These are phyloP conservation scores for Galemys pyrenaicus DNA, from an alignment of 2,113 vertebrate species.

Conservation along the genomic window DNA sequence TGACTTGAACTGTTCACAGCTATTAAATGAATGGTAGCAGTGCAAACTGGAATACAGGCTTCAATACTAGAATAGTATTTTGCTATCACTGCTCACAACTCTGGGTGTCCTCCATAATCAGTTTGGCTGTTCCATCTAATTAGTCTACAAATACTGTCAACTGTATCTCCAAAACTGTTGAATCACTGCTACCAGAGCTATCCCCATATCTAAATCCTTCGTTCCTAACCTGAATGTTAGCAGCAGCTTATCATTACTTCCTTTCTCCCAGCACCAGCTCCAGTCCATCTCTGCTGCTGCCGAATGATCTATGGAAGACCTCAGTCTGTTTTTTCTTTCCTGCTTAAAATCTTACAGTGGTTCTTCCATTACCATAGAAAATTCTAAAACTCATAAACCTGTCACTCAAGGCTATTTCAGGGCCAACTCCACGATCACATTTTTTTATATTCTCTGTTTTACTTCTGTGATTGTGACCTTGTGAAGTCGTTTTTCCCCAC, in stretches of 20 bases:
- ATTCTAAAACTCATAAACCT: neutral
- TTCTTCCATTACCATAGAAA: neutral
- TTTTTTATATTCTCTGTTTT: neutral
- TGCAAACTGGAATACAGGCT: neutral
- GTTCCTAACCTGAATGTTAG: neutral
- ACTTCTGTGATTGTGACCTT: neutral
- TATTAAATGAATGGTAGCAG: neutral
- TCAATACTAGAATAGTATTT: too few species aligned
- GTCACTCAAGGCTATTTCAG: neutral
- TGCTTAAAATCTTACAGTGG: neutral
- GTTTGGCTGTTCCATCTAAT: neutral
- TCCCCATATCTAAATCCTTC: neutral
- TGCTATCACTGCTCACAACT: neutral
- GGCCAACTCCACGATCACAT: neutral
- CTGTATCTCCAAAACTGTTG: neutral
- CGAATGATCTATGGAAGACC: neutral
- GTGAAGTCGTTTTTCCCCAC: neutral
- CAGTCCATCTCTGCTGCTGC: neutral
- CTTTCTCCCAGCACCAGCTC: neutral
- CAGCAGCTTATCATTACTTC: neutral
- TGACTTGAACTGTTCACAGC: neutral
- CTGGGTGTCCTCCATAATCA: neutral
- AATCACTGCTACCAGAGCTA: neutral
- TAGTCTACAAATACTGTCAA: constrained; percentile 1
- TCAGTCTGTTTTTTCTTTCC: neutral